Conservation (phyloP, 1,140 invertebrate genomes). For the Gonioctena quinquepunctata region DNA sequence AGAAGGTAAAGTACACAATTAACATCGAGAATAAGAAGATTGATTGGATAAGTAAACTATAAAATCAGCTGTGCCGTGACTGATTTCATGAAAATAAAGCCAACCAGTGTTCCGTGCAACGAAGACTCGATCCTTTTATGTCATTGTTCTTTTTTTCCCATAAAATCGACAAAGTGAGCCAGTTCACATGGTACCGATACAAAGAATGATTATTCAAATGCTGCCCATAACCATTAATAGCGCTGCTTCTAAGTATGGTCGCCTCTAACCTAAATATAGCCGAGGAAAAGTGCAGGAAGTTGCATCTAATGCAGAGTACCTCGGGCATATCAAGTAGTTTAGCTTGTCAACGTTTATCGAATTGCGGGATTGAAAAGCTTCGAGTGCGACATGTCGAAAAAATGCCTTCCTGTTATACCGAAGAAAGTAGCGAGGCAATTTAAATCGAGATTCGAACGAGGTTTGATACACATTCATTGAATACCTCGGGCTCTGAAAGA, state of each 20-base stretch:
- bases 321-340: constrained; percentile 6
- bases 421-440: neutral
- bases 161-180: neutral
- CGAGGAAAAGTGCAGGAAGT: neutral
- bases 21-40: neutral
- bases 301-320: neutral
- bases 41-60: neutral
- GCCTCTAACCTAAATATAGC: constrained; percentile 12
- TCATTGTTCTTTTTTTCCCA: neutral
- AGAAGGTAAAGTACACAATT: neutral
- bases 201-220: constrained; percentile 4
- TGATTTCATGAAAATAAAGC: neutral
- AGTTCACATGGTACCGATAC: neutral
- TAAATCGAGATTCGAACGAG: no score
- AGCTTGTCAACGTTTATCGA: neutral
- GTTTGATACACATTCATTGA: neutral
- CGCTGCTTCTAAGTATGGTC: constrained; percentile 4
- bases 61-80: neutral
- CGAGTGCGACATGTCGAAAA: neutral
- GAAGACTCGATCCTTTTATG: neutral
- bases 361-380: neutral
- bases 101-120: neutral
- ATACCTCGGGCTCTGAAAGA: neutral
- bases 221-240: neutral
- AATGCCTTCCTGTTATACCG: neutral